Evolutionary conservation across 2,797 vertebrate genomes (phyloP).

Genomic region (Anableps anableps): DNA sequence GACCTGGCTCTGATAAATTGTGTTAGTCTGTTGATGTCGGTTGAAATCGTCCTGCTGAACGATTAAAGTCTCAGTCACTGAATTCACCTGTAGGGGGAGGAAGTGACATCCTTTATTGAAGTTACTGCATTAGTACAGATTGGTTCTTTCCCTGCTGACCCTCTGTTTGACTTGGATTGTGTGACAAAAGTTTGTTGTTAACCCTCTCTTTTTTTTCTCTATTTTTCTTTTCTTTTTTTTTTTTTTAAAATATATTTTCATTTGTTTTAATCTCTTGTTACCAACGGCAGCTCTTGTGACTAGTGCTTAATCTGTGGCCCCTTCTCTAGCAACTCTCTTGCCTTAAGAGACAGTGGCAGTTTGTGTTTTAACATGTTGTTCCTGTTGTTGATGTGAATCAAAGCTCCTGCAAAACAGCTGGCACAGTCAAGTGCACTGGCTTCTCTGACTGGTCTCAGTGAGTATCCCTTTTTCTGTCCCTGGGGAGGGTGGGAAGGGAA

Average conservation of each 20-base stretch:
- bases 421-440: conserved; percentile 99
- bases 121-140: conserved; percentile 78
- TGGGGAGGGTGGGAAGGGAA: conserved; percentile 74
- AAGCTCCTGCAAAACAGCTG: conserved; percentile 99
- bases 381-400: conserved; percentile 99
- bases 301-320: conserved; percentile 95
- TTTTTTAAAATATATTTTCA: conserved; percentile 30
- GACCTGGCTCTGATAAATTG: conserved; percentile 39
- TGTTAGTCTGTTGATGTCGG: conserved; percentile 38
- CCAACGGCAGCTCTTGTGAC: conserved; percentile 92
- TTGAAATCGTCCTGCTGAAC: conserved; percentile 54
- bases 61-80: conserved; percentile 56
- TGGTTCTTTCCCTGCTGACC: conserved; percentile 71
- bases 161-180: conserved; percentile 79
- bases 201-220: conserved; percentile 83
- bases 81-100: conserved; percentile 45
- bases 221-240: conserved; percentile 81
- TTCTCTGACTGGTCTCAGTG: conserved; percentile 99
- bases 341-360: conserved; percentile 98
- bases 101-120: conserved; percentile 52
- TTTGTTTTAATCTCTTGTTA: conserved; percentile 67
- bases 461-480: conserved; percentile 86
- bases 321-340: conserved; percentile 94
- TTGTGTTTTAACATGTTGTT: conserved; percentile 99
- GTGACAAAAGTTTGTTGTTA: conserved; percentile 86